A percentile compares a stretch with the other conserved stretches of the same genome.
These are phyloP conservation scores for Pipistrellus pygmaeus DNA, from an alignment of 2,797 vertebrate genomes.

Conservation along the genomic window DNA sequence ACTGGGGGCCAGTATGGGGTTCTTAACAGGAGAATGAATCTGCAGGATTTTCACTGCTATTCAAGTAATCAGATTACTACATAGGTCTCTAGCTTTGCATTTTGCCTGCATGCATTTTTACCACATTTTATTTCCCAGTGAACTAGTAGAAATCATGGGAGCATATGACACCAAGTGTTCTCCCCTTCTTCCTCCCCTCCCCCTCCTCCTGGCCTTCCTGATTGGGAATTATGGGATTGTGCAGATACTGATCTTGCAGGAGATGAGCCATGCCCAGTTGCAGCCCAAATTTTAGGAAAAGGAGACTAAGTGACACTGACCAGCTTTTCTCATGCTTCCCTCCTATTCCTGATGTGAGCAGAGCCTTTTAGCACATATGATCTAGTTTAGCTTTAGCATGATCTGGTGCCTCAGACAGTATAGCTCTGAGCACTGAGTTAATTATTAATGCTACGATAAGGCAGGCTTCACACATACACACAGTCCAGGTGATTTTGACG, in stretches of 20 bases:
- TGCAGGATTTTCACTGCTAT: neutral
- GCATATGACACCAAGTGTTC: neutral
- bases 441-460: neutral
- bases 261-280: rapidly evolving
- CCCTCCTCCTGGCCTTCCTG: neutral
- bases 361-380: neutral
- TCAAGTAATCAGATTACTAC: neutral
- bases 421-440: neutral
- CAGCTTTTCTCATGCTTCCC: neutral
- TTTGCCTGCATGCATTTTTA: neutral
- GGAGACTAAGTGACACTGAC: neutral
- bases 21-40: neutral
- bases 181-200: neutral
- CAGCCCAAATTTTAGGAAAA: neutral
- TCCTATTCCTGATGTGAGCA: neutral
- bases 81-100: neutral
- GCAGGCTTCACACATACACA: neutral
- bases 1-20: rapidly evolving
- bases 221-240: neutral
- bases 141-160: neutral
- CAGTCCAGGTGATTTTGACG: neutral
- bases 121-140: neutral
- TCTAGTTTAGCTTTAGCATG: neutral
- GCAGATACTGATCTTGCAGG: neutral
- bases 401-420: neutral